phyloP scores from a whole-genome alignment of 2,888 invertebrate genomes.

The Hecatera dysodea region DNA sequence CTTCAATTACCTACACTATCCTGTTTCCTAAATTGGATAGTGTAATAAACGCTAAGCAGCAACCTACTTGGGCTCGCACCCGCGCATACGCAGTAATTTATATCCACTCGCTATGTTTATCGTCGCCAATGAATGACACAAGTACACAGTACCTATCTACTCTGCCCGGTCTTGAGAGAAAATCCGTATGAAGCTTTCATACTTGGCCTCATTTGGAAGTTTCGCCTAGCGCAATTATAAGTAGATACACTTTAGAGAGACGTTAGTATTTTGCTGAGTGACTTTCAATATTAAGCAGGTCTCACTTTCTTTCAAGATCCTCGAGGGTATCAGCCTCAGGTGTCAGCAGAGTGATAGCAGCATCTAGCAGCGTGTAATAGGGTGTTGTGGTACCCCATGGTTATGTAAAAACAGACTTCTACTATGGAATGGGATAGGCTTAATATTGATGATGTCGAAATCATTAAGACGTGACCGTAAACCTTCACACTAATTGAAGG shows the following conservation, averaged over 20 bases:
- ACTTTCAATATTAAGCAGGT: constrained; percentile 2
- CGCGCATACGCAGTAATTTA: not conserved
- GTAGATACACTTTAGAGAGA: constrained; percentile 29
- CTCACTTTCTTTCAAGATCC: too few relatives aligned
- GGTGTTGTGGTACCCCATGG: too few relatives aligned
- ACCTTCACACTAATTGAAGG: not conserved
- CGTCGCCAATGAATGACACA: constrained; percentile 28
- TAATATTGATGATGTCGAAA: not conserved
- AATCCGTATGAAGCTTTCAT: constrained; percentile 56
- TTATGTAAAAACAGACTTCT: too few relatives aligned
- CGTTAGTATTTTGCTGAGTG: not conserved
- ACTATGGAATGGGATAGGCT: too few relatives aligned
- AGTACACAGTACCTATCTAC: not conserved
- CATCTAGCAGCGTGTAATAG: not conserved
- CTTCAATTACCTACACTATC: too few relatives aligned
- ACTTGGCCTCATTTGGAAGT: constrained; percentile 51
- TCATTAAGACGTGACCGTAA: not conserved
- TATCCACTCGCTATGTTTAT: not conserved
- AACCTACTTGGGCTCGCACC: not conserved
- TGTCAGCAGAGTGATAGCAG: not conserved
- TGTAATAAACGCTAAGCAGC: too few relatives aligned
- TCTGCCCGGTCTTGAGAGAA: constrained; percentile 36
- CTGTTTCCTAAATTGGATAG: too few relatives aligned
- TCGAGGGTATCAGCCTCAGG: too few relatives aligned
- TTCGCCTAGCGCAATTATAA: constrained; percentile 28